Conservation (phyloP, 2,888 invertebrate species). For the Stenodema calcarata region DNA sequence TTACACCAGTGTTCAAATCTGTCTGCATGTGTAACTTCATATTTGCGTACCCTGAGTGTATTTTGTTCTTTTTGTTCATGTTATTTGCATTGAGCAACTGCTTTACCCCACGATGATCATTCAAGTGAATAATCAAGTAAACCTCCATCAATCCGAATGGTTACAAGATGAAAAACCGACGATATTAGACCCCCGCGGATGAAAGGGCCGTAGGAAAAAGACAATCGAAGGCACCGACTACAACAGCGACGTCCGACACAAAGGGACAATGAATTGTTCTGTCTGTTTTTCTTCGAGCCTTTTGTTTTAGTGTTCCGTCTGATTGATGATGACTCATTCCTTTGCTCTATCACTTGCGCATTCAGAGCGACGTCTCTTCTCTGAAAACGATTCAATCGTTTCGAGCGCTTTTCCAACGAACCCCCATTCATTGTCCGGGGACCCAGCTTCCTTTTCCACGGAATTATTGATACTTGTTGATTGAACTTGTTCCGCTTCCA, state of each 20-base stretch:
- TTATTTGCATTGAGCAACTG: too few relatives aligned
- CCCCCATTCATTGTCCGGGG: background rate
- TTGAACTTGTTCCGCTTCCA: background rate
- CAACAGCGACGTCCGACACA: background rate
- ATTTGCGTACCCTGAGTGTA: too few relatives aligned
- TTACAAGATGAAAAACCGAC: background rate
- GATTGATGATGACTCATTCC: constrained; percentile 2
- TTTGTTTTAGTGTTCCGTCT: background rate
- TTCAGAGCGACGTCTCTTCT: background rate
- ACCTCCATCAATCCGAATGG: background rate
- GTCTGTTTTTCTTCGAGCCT: background rate
- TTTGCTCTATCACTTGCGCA: background rate
- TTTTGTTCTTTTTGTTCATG: too few relatives aligned
- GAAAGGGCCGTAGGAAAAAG: background rate
- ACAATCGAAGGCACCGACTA: background rate
- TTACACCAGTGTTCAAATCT: too few relatives aligned
- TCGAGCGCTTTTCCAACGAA: background rate
- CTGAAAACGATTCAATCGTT: constrained; percentile 2
- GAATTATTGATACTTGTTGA: background rate
- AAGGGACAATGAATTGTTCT: background rate
- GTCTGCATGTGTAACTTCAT: too few relatives aligned
- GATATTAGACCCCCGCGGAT: background rate
- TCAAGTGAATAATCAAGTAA: background rate
- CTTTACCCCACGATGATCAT: background rate
- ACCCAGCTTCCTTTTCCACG: background rate